Evolutionary conservation across 2,888 invertebrate genomes (phyloP), one percentile per base, ranked within the genome.

Genomic region (Serrognathus titanus): DNA sequence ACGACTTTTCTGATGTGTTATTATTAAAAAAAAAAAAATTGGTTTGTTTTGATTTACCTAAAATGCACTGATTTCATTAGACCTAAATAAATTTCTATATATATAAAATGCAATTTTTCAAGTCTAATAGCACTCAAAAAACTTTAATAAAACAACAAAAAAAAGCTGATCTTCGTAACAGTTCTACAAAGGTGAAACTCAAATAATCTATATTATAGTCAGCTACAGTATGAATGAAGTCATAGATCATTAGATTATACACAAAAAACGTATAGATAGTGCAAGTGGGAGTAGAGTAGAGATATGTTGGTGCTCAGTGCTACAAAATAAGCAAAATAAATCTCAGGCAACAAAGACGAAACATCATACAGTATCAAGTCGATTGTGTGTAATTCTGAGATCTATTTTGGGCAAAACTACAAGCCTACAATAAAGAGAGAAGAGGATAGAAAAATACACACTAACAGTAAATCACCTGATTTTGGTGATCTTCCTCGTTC

Each of bases 291-390:
- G 51, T 55, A 55, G 52, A 52, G 75, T 76, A 76, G 77, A 77
- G 69, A 76, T 75, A 77, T 77, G 76, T 75, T 68, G 75, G 77
- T 77, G 77, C 77, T 64, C 67, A 72, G 76, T 77, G 75, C 75
- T 73, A 53, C 61, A 60, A 65, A 62, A 65, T 53, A 60, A 43
- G 46, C 52, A 40, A 57, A 57, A 53, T 49, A 59, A 59, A 57
- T 52, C 54, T 58, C 57, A 57, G 49, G 20, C 37, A 31, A 51
- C 11, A 40, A 7, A 31, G 11, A 12, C 11, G 43, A 2, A 43
- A 12, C 12, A 12, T 16, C 16, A 16, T 16, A 31, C 6, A 24
- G 1, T 6, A 31, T 5, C 24, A 6, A 1, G 1, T 31, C 3
- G 24, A 7, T 6, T 7, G 12, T 43, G 3, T 3, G 6, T 9